Evolutionary conservation across 1,140 invertebrate species (phyloP), one percentile per base, ranked within the genome.

Genomic region (Drosophila lini): DNA sequence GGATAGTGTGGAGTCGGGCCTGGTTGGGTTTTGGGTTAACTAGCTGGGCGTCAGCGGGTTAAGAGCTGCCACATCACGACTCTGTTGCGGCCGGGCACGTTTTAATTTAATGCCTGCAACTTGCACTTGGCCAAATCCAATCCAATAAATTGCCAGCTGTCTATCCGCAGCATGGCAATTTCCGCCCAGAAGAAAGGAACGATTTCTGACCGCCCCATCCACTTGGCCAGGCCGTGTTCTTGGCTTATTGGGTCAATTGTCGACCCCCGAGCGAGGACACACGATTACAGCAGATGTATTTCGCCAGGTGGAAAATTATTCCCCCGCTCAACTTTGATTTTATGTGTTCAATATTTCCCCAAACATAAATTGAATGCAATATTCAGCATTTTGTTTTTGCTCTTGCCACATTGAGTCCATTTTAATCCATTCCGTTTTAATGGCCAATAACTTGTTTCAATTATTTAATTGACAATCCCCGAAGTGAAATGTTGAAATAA

Each of bases 1-100:
- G 34, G 44, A 68, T 40, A 25, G 34, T 22, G 59, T 22, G n/a
- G 34, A 62, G 34, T 41, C 5, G 19, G 45, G 52, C 44, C 48
- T 58, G 44, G 19, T 44, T 59, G 16, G 34, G 13, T 64, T 60
- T 59, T 88, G 80, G 83, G 83, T 88, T 86, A 86, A 86, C 83
- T 83, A 86, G 68, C 64, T 86, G 83, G 83, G 83, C 83, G 83
- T 83, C 60, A 70, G 63, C 80, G 53, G 83, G 71, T 73, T 74
- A 83, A 80, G 80, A 76, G 56, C 56, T 61, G 63, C 62, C 65
- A 64, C 83, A 41, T 79, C 83, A 86, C 83, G 82, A 86, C 80
- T 75, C 47, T 38, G 38, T 64, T 28, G 16, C 22, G 41, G 70
- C 50, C 52, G 15, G 36, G 74, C 73, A 83, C 76, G 76, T 58